Conservation (phyloP, 2,888 invertebrate species). For the Chaitophorus viminalis region DNA sequence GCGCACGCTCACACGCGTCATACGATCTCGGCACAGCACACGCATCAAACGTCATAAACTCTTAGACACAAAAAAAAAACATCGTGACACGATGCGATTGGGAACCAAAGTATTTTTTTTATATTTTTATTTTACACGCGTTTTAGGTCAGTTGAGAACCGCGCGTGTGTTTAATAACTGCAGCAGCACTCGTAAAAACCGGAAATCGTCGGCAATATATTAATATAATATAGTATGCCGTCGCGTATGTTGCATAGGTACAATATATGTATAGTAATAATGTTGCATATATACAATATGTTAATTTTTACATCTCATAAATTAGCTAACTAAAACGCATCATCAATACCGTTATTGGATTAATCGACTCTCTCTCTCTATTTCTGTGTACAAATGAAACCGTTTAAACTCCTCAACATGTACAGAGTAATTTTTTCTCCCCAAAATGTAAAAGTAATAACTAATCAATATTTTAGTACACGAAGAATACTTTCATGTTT, state of each 20-base stretch:
- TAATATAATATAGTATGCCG: slow-evolving; percentile 9
- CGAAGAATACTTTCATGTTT: too few relatives aligned
- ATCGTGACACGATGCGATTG: neutral
- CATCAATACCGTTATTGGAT: slow-evolving; percentile 5
- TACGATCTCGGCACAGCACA: neutral
- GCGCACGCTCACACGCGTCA: neutral
- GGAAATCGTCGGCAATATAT: slow-evolving; percentile 18
- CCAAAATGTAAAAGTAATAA: too few relatives aligned
- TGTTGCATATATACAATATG: too few relatives aligned
- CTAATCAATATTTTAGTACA: too few relatives aligned
- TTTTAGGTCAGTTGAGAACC: slow-evolving; percentile 34
- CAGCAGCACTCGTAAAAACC: neutral
- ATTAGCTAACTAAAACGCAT: slow-evolving; percentile 3
- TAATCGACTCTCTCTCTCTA: neutral
- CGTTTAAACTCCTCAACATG: too few relatives aligned
- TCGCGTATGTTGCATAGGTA: neutral
- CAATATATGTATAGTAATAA: too few relatives aligned
- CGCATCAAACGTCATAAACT: neutral
- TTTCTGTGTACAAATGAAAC: neutral
- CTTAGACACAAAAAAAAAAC: neutral
- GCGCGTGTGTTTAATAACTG: neutral
- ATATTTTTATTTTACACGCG: too few relatives aligned
- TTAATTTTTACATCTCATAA: slow-evolving; percentile 13
- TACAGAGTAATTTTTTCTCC: too few relatives aligned
- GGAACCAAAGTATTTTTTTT: neutral